Base-by-base conservation (phyloP, 2,888 invertebrate species). In the Minunthozetes semirufus region DNA sequence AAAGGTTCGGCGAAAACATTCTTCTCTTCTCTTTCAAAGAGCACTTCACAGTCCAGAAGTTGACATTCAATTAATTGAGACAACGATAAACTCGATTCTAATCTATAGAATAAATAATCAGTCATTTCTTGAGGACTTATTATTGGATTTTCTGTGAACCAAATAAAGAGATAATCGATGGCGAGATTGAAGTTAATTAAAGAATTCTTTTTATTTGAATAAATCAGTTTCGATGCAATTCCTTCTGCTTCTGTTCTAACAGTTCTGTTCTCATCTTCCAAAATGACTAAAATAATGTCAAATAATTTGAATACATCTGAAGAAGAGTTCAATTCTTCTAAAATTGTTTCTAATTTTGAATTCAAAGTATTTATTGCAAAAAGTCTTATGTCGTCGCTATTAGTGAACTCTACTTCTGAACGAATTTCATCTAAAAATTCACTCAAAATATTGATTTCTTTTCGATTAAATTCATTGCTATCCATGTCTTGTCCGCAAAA, bases 1-100 rank as follows among this genome's bases (percentile, higher is more conserved):
- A 68, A 1, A 42, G 75, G 75, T 46, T 75, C 75, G 15, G 75
- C 75, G 56, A 75, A 75, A 19, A 75, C 75, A 72, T 75, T 75
- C 33, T 75, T 75, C 29, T 75, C 71, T 75, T 75, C 75, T 42
- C 27, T 61, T 70, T 75, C 75, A 19, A 75, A 75, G 6, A 75
- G 71, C 15, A 75, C 25, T 17, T 66, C 50, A 42, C 13, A 29
- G 19, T 73, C 48, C 48, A 27, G 50, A 6, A 11, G 38, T 19
- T 68, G 68, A 13, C 15, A 9, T 22, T 25, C 50, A 53, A 27
- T 22, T 8, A 56, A 15, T 53, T 72, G 15, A 17, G 27, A 17
- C 17, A 53, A 27, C 2, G 50, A 33, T 56, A 72, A n/a, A 11
- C 15, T 19, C 17, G 50, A 38, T 33, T 50, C 53, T 9, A 72